Evolutionary conservation across 1,140 invertebrate genomes (phyloP).

Genomic region (Nymphalis io): DNA sequence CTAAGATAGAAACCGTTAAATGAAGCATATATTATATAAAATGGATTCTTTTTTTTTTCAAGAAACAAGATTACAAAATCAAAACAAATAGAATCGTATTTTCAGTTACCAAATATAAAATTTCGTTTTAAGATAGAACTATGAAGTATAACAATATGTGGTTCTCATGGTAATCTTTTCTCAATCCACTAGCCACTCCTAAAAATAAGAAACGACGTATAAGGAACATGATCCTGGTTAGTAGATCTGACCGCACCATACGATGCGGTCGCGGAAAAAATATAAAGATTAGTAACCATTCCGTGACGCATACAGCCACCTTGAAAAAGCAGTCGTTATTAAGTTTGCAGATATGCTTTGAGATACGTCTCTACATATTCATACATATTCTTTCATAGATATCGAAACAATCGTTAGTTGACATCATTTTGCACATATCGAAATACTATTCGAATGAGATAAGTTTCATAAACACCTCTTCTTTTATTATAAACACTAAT

Average conservation of each 20-base stretch:
- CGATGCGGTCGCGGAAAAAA: constrained; percentile 39
- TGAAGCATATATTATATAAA: too few species aligned
- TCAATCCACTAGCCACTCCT: constrained; percentile 12
- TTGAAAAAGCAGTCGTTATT: constrained; percentile 17
- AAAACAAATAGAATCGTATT: neutral
- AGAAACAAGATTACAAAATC: too few species aligned
- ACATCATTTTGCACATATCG: too few species aligned
- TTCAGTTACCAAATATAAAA: neutral
- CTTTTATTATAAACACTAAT: too few species aligned
- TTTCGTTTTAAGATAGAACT: neutral
- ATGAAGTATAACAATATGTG: neutral
- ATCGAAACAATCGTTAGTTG: too few species aligned
- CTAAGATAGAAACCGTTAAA: too few species aligned
- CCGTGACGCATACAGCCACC: constrained; percentile 27
- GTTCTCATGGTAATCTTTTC: constrained; percentile 22
- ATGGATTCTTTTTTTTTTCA: too few species aligned
- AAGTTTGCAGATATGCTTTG: neutral
- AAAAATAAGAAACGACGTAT: constrained; percentile 35
- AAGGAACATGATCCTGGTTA: constrained; percentile 50
- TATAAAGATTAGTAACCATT: constrained; percentile 28
- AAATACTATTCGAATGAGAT: too few species aligned
- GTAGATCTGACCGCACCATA: constrained; percentile 48
- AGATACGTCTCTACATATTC: neutral
- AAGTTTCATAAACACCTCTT: too few species aligned
- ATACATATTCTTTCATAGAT: neutral